These are phyloP conservation scores for Etia nguti DNA, from an alignment of 2,113 vertebrate species.

Conservation along the genomic window DNA sequence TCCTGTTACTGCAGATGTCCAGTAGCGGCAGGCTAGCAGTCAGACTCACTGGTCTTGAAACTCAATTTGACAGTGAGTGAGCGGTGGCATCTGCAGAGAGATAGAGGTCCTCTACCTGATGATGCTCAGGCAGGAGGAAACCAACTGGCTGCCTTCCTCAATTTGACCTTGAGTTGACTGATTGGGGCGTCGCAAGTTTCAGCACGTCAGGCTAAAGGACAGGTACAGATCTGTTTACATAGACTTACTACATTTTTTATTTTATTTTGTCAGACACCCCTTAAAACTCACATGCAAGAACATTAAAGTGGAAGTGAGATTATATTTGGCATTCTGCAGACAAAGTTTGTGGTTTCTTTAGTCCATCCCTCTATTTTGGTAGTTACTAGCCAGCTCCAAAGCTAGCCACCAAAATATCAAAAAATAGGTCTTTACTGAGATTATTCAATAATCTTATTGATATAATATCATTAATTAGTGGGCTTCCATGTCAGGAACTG, in stretches of 20 bases:
- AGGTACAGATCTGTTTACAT: not conserved
- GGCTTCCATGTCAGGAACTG: not conserved
- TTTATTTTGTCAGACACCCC: not conserved
- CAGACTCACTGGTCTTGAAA: not conserved
- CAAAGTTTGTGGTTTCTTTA: not conserved
- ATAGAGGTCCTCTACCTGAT: not conserved
- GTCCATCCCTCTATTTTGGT: not conserved
- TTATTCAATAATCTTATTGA: not conserved
- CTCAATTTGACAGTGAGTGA: conserved; percentile 24
- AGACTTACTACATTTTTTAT: not conserved
- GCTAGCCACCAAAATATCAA: not conserved
- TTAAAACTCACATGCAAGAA: not conserved
- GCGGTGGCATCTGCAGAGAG: not conserved
- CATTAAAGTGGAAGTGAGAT: not conserved
- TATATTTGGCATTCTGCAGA: not conserved
- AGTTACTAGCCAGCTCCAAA: not conserved
- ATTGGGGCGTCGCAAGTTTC: not conserved
- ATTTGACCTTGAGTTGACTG: not conserved
- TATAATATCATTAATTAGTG: not conserved
- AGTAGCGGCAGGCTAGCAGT: not conserved
- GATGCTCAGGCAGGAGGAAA: not conserved
- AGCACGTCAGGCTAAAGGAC: not conserved
- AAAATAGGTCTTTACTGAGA: not conserved
- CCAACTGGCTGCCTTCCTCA: not conserved
- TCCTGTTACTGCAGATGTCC: conserved; percentile 2